Conservation (phyloP, 2,113 vertebrate species). For the Cichladusa arquata region DNA sequence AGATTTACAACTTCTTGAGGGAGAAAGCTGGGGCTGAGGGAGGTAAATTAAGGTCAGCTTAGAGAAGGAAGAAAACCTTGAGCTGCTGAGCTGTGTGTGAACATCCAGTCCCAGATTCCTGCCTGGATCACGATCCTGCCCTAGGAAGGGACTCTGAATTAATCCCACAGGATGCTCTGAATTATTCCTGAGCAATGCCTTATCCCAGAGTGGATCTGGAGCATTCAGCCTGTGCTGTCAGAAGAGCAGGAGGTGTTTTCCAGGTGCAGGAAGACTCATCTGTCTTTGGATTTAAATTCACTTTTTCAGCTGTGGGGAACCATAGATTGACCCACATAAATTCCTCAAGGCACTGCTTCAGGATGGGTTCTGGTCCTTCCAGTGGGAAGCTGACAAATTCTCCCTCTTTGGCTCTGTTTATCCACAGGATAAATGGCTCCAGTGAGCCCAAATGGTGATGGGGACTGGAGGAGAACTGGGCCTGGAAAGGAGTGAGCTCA, state of each 20-base stretch:
- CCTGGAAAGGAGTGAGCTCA: not conserved
- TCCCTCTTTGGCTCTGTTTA: not conserved
- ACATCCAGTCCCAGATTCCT: not conserved
- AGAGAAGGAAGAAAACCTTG: not conserved
- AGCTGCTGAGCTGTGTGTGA: not conserved
- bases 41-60: slow-evolving; percentile 8
- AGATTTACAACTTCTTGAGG: not conserved
- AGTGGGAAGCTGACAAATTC: not conserved
- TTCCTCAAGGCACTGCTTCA: not conserved
- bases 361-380: not conserved
- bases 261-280: not conserved
- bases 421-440: not conserved
- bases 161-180: not conserved
- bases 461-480: not conserved
- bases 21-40: not conserved
- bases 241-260: not conserved
- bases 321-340: not conserved
- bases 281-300: not conserved
- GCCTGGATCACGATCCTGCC: not conserved
- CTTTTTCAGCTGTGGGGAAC: not conserved
- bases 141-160: not conserved
- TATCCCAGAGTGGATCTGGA: not conserved
- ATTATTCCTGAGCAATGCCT: not conserved
- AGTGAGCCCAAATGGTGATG: not conserved
- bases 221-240: not conserved